Conservation (phyloP, 2,113 vertebrate species). For the Dolichallabes microphthalmus region DNA sequence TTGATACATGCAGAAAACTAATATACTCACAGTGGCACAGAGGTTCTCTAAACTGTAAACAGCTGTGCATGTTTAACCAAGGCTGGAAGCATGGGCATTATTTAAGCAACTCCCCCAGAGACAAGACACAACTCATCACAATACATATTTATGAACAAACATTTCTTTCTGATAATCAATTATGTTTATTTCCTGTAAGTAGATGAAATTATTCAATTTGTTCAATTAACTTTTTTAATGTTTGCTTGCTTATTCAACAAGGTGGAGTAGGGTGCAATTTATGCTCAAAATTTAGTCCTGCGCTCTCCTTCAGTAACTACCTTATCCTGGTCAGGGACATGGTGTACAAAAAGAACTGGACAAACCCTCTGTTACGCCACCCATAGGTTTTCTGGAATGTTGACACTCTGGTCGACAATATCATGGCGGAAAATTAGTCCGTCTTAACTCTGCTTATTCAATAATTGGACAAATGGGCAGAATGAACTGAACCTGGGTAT, state of each 20-base stretch:
- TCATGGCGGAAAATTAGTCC: too few relatives aligned
- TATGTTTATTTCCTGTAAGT: background rate
- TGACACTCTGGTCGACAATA: too few relatives aligned
- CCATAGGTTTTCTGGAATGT: too few relatives aligned
- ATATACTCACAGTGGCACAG: background rate
- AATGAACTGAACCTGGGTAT: too few relatives aligned
- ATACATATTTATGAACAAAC: constrained; percentile 5
- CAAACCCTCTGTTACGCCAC: too few relatives aligned
- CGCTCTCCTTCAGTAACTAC: background rate
- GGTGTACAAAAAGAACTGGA: background rate
- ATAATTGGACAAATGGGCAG: too few relatives aligned
- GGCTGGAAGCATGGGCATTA: background rate
- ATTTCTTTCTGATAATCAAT: constrained; percentile 8
- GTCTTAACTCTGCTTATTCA: too few relatives aligned
- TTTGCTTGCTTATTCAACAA: background rate
- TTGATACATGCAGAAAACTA: constrained; percentile 23
- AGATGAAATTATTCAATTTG: background rate
- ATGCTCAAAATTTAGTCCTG: background rate
- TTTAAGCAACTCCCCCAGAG: background rate
- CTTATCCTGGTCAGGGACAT: background rate
- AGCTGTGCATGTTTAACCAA: background rate
- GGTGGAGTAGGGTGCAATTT: background rate
- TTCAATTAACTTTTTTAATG: background rate
- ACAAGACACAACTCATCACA: background rate
- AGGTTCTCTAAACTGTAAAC: background rate